These are phyloP conservation scores for Myioborus miniatus DNA, from an alignment of 2,797 vertebrate genomes.

Conservation along the genomic window DNA sequence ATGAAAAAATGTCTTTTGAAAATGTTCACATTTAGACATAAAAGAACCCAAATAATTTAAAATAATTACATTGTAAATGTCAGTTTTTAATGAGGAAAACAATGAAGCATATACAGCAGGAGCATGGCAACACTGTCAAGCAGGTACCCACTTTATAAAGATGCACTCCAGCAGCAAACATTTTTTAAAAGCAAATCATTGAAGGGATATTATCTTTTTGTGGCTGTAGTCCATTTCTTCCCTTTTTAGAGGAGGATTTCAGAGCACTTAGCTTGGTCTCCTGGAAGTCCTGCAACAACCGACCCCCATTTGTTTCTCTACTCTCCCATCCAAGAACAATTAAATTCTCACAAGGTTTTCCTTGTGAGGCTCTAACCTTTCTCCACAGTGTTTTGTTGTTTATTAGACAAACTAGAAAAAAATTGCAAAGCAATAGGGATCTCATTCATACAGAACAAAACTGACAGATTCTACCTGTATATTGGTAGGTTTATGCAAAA, in stretches of 20 bases:
- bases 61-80: constrained; percentile 21
- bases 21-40: constrained; percentile 14
- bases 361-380: background rate
- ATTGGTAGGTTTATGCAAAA: background rate
- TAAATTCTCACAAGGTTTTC: background rate
- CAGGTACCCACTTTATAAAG: background rate
- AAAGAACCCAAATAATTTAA: constrained; percentile 3
- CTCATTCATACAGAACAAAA: background rate
- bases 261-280: accelerated
- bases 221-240: background rate
- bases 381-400: background rate
- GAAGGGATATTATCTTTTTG: background rate
- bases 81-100: background rate
- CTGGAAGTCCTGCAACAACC: accelerated
- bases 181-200: background rate
- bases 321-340: too few relatives aligned
- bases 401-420: background rate
- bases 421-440: background rate
- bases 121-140: background rate
- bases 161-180: background rate
- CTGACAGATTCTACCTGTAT: background rate
- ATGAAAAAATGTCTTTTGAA: background rate
- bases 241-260: background rate
- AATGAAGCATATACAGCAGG: background rate
- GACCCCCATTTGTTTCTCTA: background rate